Evolutionary conservation across 2,113 vertebrate genomes (phyloP).

Genomic region (Nibea coibor): DNA sequence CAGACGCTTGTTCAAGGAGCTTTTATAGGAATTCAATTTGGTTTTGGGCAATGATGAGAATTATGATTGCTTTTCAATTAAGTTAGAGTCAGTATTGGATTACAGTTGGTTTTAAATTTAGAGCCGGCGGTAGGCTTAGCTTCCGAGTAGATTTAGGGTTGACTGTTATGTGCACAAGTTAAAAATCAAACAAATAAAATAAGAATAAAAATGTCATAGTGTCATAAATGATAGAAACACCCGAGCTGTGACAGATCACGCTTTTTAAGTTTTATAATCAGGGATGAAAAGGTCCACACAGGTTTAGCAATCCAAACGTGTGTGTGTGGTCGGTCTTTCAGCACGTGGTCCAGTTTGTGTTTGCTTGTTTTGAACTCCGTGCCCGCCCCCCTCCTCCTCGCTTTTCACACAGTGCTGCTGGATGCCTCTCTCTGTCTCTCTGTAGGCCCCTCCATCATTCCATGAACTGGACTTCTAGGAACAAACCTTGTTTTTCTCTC

Average conservation of each 20-base stretch:
- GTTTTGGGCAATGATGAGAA: neutral
- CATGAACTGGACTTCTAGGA: slow-evolving; percentile 47
- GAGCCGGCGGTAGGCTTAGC: neutral
- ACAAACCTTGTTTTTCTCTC: slow-evolving; percentile 39
- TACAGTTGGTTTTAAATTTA: neutral
- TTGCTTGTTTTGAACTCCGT: slow-evolving; percentile 24
- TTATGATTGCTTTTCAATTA: neutral
- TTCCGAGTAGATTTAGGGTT: neutral
- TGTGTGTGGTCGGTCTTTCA: neutral
- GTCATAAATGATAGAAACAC: too few relatives aligned
- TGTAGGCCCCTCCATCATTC: slow-evolving; percentile 32
- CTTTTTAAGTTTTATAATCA: neutral
- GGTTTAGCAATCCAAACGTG: neutral
- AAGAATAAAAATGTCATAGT: neutral
- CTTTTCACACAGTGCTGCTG: slow-evolving; percentile 60
- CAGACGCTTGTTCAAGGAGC: neutral
- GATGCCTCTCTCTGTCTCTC: slow-evolving; percentile 33
- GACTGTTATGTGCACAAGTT: neutral
- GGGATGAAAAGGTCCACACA: neutral
- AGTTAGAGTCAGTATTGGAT: neutral
- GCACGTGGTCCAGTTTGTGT: slow-evolving; percentile 29
- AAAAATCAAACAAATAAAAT: neutral
- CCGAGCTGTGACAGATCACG: neutral
- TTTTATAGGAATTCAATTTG: neutral
- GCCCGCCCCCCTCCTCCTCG: neutral